Evolutionary conservation across 2,797 vertebrate species (phyloP).

Genomic region (Rhadinocentrus ornatus): DNA sequence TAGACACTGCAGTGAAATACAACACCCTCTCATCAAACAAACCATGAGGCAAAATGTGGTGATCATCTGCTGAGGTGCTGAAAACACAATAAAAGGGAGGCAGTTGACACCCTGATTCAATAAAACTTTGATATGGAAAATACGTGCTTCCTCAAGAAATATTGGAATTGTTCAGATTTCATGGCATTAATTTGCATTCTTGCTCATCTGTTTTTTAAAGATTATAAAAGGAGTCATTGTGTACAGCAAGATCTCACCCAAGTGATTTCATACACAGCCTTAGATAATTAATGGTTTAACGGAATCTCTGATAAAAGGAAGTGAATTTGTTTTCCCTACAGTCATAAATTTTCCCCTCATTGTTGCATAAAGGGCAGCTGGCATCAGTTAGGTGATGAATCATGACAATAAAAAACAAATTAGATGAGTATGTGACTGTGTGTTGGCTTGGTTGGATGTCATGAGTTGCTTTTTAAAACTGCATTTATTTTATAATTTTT

Average conservation of each 20-base stretch:
- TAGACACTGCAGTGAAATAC: conserved; percentile 40
- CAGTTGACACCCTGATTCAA: not conserved
- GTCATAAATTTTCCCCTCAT: not conserved
- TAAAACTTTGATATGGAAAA: not conserved
- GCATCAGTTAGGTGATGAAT: conserved; percentile 15
- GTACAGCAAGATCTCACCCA: too few relatives aligned
- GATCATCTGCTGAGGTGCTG: conserved; percentile 21
- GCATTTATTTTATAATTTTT: not conserved
- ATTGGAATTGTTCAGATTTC: not conserved
- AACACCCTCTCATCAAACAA: conserved; percentile 58
- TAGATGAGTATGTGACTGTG: not conserved
- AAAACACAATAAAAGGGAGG: conserved; percentile 21
- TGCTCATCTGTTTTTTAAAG: not conserved
- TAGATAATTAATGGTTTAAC: not conserved
- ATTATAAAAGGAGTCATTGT: not conserved
- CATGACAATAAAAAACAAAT: conserved; percentile 9
- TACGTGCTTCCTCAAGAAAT: not conserved
- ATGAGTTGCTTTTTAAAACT: not conserved
- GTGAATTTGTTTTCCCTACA: not conserved
- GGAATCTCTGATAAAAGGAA: not conserved
- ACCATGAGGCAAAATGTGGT: conserved; percentile 13
- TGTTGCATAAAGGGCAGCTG: conserved; percentile 11
- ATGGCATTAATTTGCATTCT: not conserved
- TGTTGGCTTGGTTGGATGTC: not conserved
- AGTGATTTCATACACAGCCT: not conserved